Base-by-base conservation (phyloP, 1,140 invertebrate species). In the Drosophila albomicans region DNA sequence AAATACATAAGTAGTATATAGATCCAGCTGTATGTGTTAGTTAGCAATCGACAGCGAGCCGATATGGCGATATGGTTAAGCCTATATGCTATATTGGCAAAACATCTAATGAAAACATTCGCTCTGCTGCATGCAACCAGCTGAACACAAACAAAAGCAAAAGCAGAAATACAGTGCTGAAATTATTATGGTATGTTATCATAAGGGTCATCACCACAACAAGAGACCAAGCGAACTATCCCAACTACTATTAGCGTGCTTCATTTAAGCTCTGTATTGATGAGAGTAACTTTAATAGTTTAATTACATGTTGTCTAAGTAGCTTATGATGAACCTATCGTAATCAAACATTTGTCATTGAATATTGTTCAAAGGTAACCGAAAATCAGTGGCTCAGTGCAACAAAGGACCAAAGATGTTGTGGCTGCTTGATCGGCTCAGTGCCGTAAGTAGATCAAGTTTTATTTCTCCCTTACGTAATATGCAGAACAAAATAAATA, bases 161-260 rank as follows among this genome's bases (percentile, higher is more conserved):
- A 81, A 89, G 81, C 81, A 85, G 79, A 81, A 79, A 62, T 63
- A 72, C 52, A 54, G 75, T 48, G 66, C 63, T 28, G 45, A 79
- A 85, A 79, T 79, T 79, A 89, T 89, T 81, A 81, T 89, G 78
- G 79, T 89, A 76, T 89, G 81, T 81, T 89, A 76, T 81, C 71
- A 69, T 46, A 79, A 68, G 68, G 61, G 61, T 65, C 77, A 88
- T 59, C 63, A 76, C 7, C 1, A 32, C 7, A 32, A 25, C 45
- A 32, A 38, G 10, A 6, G 35, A 38, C 35, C 35, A 38, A 10
- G 38, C 41, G n/a, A 43, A 43, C 41, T 43, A 43, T 1, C n/a
- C 41, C 7, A 32, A 8, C 38, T 10, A 11, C 38, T 41, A 10
- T 41, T 41, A 10, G 38, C 32, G 38, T 3, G 10, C 11, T 41